Percentiles rank a stretch among this genome's conserved stretches.
Conservation (phyloP, 1,140 invertebrate genomes). For the Euglossa dilemma region DNA sequence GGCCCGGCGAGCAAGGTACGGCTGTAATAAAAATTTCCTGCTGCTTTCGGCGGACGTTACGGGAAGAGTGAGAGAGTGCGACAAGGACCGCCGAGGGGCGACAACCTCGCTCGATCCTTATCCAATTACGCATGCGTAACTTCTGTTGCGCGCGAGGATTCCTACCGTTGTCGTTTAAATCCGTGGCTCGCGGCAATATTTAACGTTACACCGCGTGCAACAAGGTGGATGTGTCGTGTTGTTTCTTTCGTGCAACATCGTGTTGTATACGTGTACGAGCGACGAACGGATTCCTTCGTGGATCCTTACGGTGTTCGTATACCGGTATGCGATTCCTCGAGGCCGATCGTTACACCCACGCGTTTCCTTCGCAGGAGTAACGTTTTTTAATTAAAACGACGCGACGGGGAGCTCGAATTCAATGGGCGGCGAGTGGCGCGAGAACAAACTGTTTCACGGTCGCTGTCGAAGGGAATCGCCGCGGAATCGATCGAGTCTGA, state of each 20-base stretch:
- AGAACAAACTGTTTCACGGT: slow-evolving; percentile 7
- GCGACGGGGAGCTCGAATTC: not conserved
- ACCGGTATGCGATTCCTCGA: not conserved
- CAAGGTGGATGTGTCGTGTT: slow-evolving; percentile 15
- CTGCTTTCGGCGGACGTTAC: slow-evolving; percentile 3
- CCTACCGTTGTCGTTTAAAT: slow-evolving; percentile 53
- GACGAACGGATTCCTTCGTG: not conserved
- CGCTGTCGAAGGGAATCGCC: no score
- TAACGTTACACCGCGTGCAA: slow-evolving; percentile 37
- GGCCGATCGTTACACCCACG: slow-evolving; percentile 30
- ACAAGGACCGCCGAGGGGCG: slow-evolving; percentile 15
- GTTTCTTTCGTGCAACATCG: not conserved
- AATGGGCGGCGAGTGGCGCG: not conserved
- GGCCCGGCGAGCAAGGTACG: slow-evolving; percentile 41
- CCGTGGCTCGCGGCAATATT: slow-evolving; percentile 40
- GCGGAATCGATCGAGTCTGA: not conserved
- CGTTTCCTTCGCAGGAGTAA: slow-evolving; percentile 27
- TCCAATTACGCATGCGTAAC: slow-evolving; percentile 64
- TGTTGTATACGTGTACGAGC: not conserved
- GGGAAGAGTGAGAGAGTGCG: slow-evolving; percentile 8
- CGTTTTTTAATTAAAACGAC: slow-evolving; percentile 32
- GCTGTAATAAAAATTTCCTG: slow-evolving; percentile 50
- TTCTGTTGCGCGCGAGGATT: slow-evolving; percentile 28
- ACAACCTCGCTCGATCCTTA: slow-evolving; percentile 61
- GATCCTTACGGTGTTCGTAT: not conserved